phyloP scores from a whole-genome alignment of 2,797 vertebrate genomes.

The Allochrocebus solatus region DNA sequence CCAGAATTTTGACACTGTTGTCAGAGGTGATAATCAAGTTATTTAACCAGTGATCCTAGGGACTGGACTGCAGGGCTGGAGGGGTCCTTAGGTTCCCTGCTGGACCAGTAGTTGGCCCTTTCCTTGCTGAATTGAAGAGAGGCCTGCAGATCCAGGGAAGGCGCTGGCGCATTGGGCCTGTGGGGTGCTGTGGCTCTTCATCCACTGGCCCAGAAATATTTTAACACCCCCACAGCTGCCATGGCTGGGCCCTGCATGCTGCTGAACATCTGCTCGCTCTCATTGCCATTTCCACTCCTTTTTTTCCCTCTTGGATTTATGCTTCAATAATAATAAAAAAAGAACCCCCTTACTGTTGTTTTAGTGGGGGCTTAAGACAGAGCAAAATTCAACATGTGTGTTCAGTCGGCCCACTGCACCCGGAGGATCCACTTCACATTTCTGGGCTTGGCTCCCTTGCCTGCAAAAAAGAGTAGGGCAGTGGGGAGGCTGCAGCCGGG shows the following conservation, averaged over 20 bases:
- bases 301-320: not conserved
- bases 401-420: not conserved
- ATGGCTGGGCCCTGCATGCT: no score
- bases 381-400: not conserved
- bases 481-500: not conserved
- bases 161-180: no score
- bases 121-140: not conserved
- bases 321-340: not conserved
- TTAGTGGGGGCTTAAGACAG: not conserved
- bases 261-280: not conserved
- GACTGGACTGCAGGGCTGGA: not conserved
- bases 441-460: not conserved
- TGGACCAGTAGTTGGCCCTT: not conserved
- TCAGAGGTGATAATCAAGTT: constrained; percentile 40
- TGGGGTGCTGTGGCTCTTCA: fast-evolving
- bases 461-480: no score
- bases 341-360: not conserved
- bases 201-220: not conserved
- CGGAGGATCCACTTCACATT: fast-evolving
- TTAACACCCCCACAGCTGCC: fast-evolving
- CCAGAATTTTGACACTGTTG: constrained; percentile 35
- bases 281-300: not conserved
- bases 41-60: constrained; percentile 25
- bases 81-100: not conserved
- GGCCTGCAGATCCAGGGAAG: not conserved